Evolutionary conservation across 2,797 vertebrate species (phyloP), one percentile per base, ranked within the genome.

Genomic region (Poecilia velifera): DNA sequence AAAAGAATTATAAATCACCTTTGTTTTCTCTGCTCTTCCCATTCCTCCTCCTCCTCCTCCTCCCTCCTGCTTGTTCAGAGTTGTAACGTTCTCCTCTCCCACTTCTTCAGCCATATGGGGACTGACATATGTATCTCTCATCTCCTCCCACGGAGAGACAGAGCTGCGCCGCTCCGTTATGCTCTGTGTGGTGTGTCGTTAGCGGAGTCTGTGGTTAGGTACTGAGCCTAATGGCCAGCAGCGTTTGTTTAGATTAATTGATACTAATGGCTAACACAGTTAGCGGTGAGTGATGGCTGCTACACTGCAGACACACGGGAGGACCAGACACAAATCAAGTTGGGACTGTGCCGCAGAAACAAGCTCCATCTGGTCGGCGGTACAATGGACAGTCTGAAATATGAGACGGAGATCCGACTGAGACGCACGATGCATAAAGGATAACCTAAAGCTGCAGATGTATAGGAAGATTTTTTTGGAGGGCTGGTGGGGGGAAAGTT

Each of bases 241-340:
- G 91, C 66, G 79, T 90, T 93, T 92, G 89, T 82, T 90, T 88
- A 92, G 93, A 94, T 94, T 94, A 94, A 94, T 93, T 95, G 92
- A 93, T 94, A 84, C 93, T 92, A 94, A 94, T 93, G 91, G 92
- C 88, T 88, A 89, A 94, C 90, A 80, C 91, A 89, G 91, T 94
- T 92, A 92, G 91, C 51, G 59, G 85, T 92, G 92, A 95, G 86
- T 81, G 93, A 94, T 94, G 87, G 87, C 91, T 87, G 88, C 87
- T 89, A 80, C 83, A 18, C 80, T 31, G 72, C 87, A 86, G 88
- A 91, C 87, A 87, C 90, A 84, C 79, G 73, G 83, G 86, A 85
- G 89, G 80, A 88, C 81, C 72, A 78, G 83, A 87, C 90, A 93
- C 91, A 91, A 93, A 93, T 93, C 92, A 92, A 88, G 84, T 86